Evolutionary conservation across 1,140 invertebrate species (phyloP).

Genomic region (Berghia stephanieae): DNA sequence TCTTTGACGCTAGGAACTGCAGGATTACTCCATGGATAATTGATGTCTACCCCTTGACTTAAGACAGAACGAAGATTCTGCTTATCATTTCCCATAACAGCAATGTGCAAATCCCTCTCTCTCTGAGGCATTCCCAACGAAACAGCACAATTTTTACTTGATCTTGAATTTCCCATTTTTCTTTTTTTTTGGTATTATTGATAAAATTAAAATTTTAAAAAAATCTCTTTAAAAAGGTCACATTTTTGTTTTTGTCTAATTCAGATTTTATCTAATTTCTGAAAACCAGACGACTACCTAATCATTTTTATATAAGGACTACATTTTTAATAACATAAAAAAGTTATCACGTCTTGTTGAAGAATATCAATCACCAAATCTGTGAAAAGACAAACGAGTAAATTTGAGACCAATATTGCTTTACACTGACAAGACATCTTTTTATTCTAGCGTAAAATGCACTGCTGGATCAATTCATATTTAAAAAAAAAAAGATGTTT

Average conservation of each 20-base stretch:
- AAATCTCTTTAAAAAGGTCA: neutral
- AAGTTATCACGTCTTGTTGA: no score
- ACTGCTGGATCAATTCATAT: no score
- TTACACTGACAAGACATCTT: no score
- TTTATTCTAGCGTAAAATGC: no score
- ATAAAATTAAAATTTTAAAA: no score
- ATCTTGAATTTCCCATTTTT: conserved; percentile 63
- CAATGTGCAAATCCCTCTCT: conserved; percentile 62
- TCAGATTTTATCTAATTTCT: neutral
- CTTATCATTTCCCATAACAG: conserved; percentile 63
- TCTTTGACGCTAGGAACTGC: conserved; percentile 64
- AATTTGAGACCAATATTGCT: no score
- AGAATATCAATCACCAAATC: no score
- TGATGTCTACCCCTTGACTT: conserved; percentile 58
- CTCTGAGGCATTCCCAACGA: conserved; percentile 61
- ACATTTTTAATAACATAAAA: neutral
- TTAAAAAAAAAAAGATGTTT: no score
- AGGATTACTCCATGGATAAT: conserved; percentile 65
- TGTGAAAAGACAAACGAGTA: no score
- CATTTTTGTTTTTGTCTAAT: neutral
- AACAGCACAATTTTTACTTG: conserved; percentile 54
- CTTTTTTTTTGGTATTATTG: no score
- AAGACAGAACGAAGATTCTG: conserved; percentile 52
- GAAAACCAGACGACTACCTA: neutral
- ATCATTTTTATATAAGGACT: neutral